Evolutionary conservation across 30 jellyfish, hydroid and myxozoan species (phyloP), one percentile per base, ranked within the genome.

Genomic region (Clytia hemisphaerica): DNA sequence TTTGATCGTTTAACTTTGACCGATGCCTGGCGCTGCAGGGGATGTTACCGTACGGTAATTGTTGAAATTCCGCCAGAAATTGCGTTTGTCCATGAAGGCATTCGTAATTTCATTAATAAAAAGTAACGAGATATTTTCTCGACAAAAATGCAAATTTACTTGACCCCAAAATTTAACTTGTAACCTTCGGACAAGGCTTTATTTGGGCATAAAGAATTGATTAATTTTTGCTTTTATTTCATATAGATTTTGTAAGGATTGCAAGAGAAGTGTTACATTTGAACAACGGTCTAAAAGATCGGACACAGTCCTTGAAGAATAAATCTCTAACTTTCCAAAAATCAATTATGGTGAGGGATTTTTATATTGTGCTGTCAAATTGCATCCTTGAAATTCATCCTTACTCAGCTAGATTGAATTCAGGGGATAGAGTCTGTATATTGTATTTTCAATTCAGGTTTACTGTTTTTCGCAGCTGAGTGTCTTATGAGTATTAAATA

Each of bases 201-300:
- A n/a, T 36, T 21, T 30, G 6, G 14, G 9, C 3, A 36, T 19
- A 6, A 28, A 24, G 71, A n/a, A 32, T 35, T 32, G 12, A 12
- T 31, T 9, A 61, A 24, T 60, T 28, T 30, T n/a, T 7, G n/a
- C 60, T 59, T 12, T 26, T 28, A 12, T 9, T 60, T 26, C 15
- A 9, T 34, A 0, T 58, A 84, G 95, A 84, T 36, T 84, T 84
- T 53, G 95, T 84, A 18, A 57, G 65, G 12, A 92, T 92, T 3
- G 95, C 88, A 19, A 61, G 88, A 45, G 83, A 75, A 7, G 95
- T 71, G 4, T 36, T 75, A 24, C 78, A 71, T 22, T 69, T 84
- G 27, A 33, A 26, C 44, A 31, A 57, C n/a, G 68, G 55, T 19
- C 58, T 76, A 60, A 76, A 63, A 57, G 83, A 64, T 59, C 78